Conservation (phyloP, 2,888 invertebrate genomes). For the Bimastos eiseni region DNA sequence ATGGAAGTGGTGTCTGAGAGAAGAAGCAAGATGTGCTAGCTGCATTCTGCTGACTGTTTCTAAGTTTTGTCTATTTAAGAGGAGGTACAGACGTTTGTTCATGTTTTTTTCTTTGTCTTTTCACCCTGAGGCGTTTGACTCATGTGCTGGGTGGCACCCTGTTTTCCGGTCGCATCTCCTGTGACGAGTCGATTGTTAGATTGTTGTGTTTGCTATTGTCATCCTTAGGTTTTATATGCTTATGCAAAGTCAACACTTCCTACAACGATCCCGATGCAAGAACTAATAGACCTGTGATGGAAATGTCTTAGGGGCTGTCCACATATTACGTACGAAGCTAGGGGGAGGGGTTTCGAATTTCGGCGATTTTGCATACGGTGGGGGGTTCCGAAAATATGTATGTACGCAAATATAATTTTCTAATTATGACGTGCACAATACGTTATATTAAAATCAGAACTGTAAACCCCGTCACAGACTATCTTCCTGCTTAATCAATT, state of each 20-base stretch:
- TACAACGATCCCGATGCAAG: background rate
- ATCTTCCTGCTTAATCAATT: too few species aligned
- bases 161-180: background rate
- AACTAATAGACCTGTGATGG: background rate
- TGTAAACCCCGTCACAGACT: too few species aligned
- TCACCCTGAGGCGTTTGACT: background rate
- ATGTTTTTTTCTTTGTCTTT: too few species aligned
- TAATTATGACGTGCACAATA: too few species aligned
- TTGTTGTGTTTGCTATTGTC: background rate
- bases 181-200: background rate
- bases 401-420: too few species aligned
- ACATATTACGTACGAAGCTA: too few species aligned
- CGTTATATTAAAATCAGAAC: too few species aligned
- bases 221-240: background rate
- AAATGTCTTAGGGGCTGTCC: too few species aligned
- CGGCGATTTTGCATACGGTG: too few species aligned
- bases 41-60: background rate
- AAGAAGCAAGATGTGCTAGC: background rate
- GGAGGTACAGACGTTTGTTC: background rate
- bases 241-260: background rate
- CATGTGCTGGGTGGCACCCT: too few species aligned
- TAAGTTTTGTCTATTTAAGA: conserved; percentile 1
- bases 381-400: too few species aligned
- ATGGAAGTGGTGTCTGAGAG: background rate
- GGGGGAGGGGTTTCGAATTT: too few species aligned